Conservation (phyloP, 2,888 invertebrate species). For the Trachelus iudaicus region DNA sequence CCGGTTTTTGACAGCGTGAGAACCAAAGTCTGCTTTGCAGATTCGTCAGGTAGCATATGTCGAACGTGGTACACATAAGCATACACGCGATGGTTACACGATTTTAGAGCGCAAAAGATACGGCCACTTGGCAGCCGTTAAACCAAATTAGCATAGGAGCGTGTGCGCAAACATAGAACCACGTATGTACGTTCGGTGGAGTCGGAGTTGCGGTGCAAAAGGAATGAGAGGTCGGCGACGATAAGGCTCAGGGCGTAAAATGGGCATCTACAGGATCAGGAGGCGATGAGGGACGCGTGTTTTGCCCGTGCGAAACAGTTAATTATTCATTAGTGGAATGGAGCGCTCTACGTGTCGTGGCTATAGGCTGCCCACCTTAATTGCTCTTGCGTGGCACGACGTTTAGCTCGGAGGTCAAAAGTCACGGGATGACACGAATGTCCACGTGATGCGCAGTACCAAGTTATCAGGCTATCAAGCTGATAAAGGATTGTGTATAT, state of each 20-base stretch:
- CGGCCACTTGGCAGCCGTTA: constrained; percentile 44
- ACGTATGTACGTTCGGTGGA: constrained; percentile 26
- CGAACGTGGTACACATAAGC: background rate
- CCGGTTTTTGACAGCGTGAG: background rate
- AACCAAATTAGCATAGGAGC: constrained; percentile 66
- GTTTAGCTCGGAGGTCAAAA: background rate
- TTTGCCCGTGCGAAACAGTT: constrained; percentile 61
- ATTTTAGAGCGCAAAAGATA: background rate
- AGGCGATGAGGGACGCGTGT: constrained; percentile 59
- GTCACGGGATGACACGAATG: background rate
- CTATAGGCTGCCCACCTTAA: background rate
- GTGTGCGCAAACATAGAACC: constrained; percentile 62
- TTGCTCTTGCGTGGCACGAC: background rate
- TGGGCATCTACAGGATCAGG: constrained; percentile 17
- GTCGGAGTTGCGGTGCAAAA: constrained; percentile 23
- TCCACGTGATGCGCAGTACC: background rate
- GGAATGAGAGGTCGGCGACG: constrained; percentile 23
- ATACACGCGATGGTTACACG: background rate
- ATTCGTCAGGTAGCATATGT: background rate
- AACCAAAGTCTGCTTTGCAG: background rate
- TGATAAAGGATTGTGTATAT: background rate
- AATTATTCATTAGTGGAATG: constrained; percentile 62
- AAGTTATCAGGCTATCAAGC: background rate
- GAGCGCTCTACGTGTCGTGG: background rate
- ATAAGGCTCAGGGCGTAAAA: constrained; percentile 25